Percentiles rank a stretch among this genome's conserved stretches.
These are phyloP conservation scores for Thaleichthys pacificus DNA, from an alignment of 2,797 vertebrate species.

Conservation along the genomic window DNA sequence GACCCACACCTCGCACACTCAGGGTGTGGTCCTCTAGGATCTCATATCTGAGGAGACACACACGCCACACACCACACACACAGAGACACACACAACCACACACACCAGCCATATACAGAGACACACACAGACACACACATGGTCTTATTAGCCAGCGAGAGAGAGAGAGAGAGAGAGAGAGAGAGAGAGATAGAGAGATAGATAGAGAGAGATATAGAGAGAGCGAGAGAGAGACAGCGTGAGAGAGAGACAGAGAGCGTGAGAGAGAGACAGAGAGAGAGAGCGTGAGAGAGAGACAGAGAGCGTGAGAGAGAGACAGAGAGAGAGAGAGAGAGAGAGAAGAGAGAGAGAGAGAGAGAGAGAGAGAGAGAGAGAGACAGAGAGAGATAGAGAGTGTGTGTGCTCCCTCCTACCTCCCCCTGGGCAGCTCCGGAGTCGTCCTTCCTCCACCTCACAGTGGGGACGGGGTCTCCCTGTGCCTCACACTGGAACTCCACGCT, in stretches of 20 bases:
- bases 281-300: too few species aligned
- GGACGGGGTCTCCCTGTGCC: conserved; percentile 90
- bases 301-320: background rate
- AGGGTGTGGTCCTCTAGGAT: conserved; percentile 97
- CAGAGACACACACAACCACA: background rate
- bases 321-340: background rate
- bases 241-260: too few species aligned
- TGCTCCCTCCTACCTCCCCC: conserved; percentile 79
- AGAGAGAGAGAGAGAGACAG: background rate
- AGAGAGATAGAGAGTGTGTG: background rate
- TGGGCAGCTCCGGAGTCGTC: conserved; percentile 91
- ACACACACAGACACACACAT: background rate
- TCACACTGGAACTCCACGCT: conserved; percentile 90
- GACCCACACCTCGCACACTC: conserved; percentile 96
- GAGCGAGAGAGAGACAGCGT: too few species aligned
- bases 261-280: too few species aligned
- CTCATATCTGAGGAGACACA: conserved; percentile 85
- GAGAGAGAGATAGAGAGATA: too few species aligned
- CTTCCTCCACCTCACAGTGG: conserved; percentile 91
- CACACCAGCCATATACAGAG: background rate
- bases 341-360: background rate
- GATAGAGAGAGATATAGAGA: too few species aligned
- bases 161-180: background rate
- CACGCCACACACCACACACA: background rate
- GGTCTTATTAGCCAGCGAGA: background rate